Conservation (phyloP, 2,888 invertebrate species). For the Cephus runcator region DNA sequence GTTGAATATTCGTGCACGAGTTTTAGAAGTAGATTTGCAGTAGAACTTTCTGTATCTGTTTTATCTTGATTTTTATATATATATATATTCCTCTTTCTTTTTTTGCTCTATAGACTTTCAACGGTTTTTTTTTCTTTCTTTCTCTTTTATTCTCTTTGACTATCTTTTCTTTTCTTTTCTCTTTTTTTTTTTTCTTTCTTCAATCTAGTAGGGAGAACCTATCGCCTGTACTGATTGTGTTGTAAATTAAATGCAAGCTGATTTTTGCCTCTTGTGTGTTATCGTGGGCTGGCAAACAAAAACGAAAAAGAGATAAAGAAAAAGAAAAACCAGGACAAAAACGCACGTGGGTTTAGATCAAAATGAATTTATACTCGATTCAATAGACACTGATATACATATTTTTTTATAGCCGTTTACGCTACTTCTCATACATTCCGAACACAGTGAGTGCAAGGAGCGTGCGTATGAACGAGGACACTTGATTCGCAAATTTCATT, state of each 20-base stretch:
- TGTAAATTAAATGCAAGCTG: conserved; percentile 38
- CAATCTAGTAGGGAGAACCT: conserved; percentile 40
- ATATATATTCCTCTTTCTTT: background rate
- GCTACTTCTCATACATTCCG: conserved; percentile 20
- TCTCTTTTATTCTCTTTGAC: too few relatives aligned
- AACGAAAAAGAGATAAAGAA: conserved; percentile 4
- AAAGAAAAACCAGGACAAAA: background rate
- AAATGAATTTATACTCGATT: background rate
- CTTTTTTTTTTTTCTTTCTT: conserved; percentile 16
- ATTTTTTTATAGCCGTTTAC: conserved; percentile 15
- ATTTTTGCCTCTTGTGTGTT: conserved; percentile 34
- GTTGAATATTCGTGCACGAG: conserved; percentile 43
- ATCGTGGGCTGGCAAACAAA: conserved; percentile 29
- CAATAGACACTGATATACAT: background rate
- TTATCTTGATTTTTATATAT: conserved; percentile 9
- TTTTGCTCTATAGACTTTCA: too few relatives aligned
- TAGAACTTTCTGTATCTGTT: conserved; percentile 53
- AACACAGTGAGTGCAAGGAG: conserved; percentile 26
- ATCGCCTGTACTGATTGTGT: conserved; percentile 32
- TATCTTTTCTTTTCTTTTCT: background rate
- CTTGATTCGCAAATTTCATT: conserved; percentile 44
- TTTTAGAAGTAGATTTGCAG: conserved; percentile 60
- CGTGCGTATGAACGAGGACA: conserved; percentile 44
- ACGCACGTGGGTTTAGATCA: too few relatives aligned
- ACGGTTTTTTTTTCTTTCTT: too few relatives aligned